These are phyloP conservation scores for Numenius arquata DNA, from an alignment of 2,113 vertebrate genomes.

Conservation along the genomic window DNA sequence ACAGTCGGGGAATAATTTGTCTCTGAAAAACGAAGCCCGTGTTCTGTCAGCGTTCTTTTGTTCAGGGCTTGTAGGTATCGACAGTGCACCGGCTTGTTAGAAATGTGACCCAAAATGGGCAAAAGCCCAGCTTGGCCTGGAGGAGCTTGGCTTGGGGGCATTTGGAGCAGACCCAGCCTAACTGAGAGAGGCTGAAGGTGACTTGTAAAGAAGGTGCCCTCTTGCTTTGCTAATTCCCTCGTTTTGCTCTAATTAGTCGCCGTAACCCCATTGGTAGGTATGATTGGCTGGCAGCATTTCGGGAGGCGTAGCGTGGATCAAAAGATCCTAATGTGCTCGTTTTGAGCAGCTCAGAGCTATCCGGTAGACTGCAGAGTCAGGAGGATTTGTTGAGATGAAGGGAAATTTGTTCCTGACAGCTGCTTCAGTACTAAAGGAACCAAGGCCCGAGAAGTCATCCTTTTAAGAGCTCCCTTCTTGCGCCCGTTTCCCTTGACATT, in stretches of 20 bases:
- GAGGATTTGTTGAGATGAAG: slow-evolving; percentile 6
- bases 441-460: neutral
- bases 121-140: neutral
- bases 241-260: neutral
- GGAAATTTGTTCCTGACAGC: neutral
- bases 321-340: neutral
- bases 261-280: neutral
- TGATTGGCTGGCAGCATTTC: neutral
- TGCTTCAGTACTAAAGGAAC: neutral
- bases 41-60: neutral
- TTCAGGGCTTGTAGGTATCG: neutral
- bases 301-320: neutral
- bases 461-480: neutral
- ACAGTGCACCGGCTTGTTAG: neutral
- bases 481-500: accelerated
- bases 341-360: neutral
- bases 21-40: neutral
- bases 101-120: neutral
- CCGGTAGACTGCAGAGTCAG: neutral
- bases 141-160: neutral
- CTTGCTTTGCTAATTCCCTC: neutral
- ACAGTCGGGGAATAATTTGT: neutral
- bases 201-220: slow-evolving; percentile 4
- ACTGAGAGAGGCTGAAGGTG: slow-evolving; percentile 14
- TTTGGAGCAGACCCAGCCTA: neutral